Evolutionary conservation across 2,113 vertebrate genomes (phyloP).

Genomic region (Cinclus cinclus): DNA sequence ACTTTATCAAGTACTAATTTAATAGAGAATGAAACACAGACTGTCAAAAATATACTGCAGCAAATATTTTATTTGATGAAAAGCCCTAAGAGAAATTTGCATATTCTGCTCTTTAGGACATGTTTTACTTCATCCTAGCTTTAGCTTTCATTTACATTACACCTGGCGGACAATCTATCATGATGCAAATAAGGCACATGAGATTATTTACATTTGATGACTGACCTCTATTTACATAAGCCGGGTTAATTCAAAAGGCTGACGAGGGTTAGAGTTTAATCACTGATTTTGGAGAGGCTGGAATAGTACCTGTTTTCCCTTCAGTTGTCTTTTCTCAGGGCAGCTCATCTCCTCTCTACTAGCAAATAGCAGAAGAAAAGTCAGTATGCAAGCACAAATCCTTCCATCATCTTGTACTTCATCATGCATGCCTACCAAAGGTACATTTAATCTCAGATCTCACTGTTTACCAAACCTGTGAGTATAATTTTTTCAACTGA

Average conservation of each 20-base stretch:
- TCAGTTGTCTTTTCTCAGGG: neutral
- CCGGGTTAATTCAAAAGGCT: constrained; percentile 2
- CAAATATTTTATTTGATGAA: constrained; percentile 54
- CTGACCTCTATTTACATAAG: constrained; percentile 33
- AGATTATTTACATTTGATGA: constrained; percentile 54
- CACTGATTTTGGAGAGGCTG: neutral
- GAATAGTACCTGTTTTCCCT: neutral
- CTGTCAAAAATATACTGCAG: constrained; percentile 63
- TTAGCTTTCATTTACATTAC: constrained; percentile 50
- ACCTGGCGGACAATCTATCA: constrained; percentile 38
- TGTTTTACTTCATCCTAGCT: constrained; percentile 57
- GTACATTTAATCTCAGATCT: neutral
- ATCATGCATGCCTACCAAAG: neutral
- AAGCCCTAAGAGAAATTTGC: constrained; percentile 55
- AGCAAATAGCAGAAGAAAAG: constrained; percentile 43
- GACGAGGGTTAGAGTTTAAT: neutral
- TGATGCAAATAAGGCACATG: constrained; percentile 9
- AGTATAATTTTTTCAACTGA: neutral
- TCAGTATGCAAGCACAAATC: constrained; percentile 11
- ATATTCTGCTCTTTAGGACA: constrained; percentile 47
- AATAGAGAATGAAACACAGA: constrained; percentile 27
- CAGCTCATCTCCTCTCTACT: constrained; percentile 9
- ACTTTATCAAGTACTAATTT: constrained; percentile 59
- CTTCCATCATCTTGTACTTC: neutral
- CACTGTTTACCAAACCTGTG: neutral